These are phyloP conservation scores for Psophia crepitans DNA, from an alignment of 2,113 vertebrate species.

Conservation along the genomic window DNA sequence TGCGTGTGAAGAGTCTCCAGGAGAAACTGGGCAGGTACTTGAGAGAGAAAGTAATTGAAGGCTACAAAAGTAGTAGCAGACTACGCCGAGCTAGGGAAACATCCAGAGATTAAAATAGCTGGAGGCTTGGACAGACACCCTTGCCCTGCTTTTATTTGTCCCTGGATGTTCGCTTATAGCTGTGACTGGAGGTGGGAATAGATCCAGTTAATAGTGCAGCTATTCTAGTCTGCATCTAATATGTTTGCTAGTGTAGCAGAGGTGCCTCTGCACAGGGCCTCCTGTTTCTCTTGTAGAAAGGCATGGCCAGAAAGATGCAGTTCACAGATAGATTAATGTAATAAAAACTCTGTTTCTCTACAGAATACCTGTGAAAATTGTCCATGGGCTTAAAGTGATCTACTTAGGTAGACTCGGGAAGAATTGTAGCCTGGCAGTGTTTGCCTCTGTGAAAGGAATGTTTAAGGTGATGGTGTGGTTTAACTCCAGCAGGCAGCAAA, in stretches of 20 bases:
- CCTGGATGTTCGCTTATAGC: neutral
- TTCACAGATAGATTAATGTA: neutral
- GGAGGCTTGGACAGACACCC: neutral
- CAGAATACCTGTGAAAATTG: neutral
- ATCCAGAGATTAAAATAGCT: neutral
- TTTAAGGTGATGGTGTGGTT: neutral
- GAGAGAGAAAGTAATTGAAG: neutral
- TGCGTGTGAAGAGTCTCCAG: accelerated
- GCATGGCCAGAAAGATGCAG: neutral
- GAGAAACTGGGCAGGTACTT: neutral
- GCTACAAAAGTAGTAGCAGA: neutral
- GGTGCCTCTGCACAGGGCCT: neutral
- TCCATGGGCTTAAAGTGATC: accelerated
- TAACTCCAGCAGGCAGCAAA: neutral
- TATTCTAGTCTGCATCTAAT: too few species aligned
- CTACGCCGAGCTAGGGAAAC: accelerated
- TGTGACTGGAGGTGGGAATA: neutral
- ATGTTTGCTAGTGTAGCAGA: neutral
- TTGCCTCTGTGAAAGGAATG: neutral
- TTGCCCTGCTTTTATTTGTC: neutral
- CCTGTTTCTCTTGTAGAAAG: neutral
- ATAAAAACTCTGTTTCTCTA: neutral
- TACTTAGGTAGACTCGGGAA: accelerated
- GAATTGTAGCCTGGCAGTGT: neutral
- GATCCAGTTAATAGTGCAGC: neutral